phyloP scores from a whole-genome alignment of 1,140 invertebrate genomes.

The Leptinotarsa lineolata region DNA sequence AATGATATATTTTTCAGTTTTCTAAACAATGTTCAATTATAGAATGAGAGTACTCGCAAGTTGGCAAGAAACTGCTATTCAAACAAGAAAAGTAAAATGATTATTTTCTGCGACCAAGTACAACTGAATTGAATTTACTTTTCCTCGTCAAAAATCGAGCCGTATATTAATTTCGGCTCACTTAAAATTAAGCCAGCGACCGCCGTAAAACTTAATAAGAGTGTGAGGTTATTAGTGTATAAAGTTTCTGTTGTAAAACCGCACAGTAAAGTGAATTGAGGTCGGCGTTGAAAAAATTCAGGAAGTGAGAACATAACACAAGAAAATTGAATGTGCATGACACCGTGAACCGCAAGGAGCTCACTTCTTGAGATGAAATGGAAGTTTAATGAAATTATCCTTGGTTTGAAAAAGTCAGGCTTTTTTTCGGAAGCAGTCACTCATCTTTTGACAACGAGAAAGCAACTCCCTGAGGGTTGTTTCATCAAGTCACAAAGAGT shows the following conservation, averaged over 20 bases:
- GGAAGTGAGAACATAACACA: slow-evolving; percentile 6
- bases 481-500: too few species aligned
- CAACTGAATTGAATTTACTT: background rate
- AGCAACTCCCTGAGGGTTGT: too few species aligned
- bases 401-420: background rate
- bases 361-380: background rate
- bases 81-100: background rate
- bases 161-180: slow-evolving; percentile 6
- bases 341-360: background rate
- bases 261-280: background rate
- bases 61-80: background rate
- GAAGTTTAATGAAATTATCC: background rate
- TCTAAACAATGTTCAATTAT: too few species aligned
- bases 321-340: slow-evolving; percentile 3
- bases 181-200: slow-evolving; percentile 4
- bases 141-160: background rate
- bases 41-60: too few species aligned
- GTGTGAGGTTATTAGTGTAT: background rate
- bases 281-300: slow-evolving; percentile 5
- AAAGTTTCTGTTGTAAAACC: background rate
- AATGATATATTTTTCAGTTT: too few species aligned
- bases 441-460: too few species aligned
- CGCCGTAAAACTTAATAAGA: slow-evolving; percentile 1
- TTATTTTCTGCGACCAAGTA: background rate
- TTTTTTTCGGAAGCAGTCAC: too few species aligned